Percentiles rank a stretch among this genome's conserved stretches.
phyloP scores from a whole-genome alignment of 2,113 vertebrate species.

The Microcebus griseorufus region DNA sequence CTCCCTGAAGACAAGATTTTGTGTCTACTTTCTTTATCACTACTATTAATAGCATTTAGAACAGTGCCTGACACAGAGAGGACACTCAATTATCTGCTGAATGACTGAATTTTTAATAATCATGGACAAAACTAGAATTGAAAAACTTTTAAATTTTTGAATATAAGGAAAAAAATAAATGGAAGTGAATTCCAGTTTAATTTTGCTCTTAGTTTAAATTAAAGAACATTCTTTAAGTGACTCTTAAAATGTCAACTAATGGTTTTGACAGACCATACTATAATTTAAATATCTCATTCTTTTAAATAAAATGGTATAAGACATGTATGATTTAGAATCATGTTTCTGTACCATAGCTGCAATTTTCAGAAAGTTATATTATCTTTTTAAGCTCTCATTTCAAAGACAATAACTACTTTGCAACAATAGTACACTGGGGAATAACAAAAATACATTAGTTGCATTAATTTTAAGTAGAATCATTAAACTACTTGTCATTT shows the following conservation, averaged over 20 bases:
- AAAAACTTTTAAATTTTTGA: constrained; percentile 12
- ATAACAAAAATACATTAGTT: constrained; percentile 36
- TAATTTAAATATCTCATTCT: constrained; percentile 54
- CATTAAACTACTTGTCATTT: constrained; percentile 46
- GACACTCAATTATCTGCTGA: neutral
- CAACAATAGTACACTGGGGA: neutral
- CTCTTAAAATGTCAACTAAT: constrained; percentile 53
- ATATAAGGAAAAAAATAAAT: neutral
- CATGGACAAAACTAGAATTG: neutral
- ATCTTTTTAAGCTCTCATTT: constrained; percentile 58
- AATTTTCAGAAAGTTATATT: constrained; percentile 45
- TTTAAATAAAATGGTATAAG: constrained; percentile 61
- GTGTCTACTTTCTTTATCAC: neutral
- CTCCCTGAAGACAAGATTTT: neutral
- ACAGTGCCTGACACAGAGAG: neutral
- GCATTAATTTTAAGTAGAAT: constrained; percentile 45
- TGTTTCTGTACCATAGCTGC: constrained; percentile 30
- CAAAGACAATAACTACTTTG: constrained; percentile 46
- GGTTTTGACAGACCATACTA: constrained; percentile 24
- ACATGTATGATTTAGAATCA: constrained; percentile 54
- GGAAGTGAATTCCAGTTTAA: constrained; percentile 14
- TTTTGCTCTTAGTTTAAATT: constrained; percentile 31
- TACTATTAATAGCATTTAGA: neutral
- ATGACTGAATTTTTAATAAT: neutral
- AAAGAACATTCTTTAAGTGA: constrained; percentile 30